Conservation (phyloP, 53 echinoderm and acorn worm genomes). For the Astropecten irregularis region DNA sequence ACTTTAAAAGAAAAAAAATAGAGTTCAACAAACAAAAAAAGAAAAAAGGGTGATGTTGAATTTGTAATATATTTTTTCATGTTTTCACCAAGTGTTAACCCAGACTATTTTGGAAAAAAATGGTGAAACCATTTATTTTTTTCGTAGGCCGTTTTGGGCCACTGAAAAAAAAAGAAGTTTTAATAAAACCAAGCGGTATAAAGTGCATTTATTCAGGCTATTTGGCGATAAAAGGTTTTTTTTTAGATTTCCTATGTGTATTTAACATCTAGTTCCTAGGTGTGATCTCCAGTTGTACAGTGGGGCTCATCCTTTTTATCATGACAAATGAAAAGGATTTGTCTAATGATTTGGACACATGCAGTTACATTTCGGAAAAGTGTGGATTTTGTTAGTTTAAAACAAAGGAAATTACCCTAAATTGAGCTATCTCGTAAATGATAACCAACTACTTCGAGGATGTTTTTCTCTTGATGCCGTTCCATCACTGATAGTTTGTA, state of each 20-base stretch:
- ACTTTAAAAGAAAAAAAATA: neutral
- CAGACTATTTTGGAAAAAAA: constrained; percentile 10
- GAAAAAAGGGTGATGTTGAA: neutral
- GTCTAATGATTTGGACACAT: too few relatives aligned
- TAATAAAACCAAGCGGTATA: neutral
- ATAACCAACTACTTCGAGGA: too few relatives aligned
- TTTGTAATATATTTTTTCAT: constrained; percentile 36
- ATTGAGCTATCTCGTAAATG: too few relatives aligned
- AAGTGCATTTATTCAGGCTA: neutral
- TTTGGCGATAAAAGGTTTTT: neutral
- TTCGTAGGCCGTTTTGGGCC: too few relatives aligned
- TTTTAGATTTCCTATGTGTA: neutral
- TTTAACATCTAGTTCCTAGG: neutral
- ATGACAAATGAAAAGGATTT: too few relatives aligned
- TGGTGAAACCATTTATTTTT: too few relatives aligned
- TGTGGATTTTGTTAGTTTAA: too few relatives aligned
- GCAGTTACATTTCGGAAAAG: too few relatives aligned
- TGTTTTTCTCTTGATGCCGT: too few relatives aligned
- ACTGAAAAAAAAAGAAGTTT: neutral
- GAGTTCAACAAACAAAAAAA: too few relatives aligned
- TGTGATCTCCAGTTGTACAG: neutral
- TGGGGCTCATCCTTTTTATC: neutral
- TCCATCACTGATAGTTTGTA: too few relatives aligned
- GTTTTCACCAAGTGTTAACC: neutral
- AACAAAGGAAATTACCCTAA: too few relatives aligned